Evolutionary conservation across 2,797 vertebrate species (phyloP).

Genomic region (Neosalanx taihuensis): DNA sequence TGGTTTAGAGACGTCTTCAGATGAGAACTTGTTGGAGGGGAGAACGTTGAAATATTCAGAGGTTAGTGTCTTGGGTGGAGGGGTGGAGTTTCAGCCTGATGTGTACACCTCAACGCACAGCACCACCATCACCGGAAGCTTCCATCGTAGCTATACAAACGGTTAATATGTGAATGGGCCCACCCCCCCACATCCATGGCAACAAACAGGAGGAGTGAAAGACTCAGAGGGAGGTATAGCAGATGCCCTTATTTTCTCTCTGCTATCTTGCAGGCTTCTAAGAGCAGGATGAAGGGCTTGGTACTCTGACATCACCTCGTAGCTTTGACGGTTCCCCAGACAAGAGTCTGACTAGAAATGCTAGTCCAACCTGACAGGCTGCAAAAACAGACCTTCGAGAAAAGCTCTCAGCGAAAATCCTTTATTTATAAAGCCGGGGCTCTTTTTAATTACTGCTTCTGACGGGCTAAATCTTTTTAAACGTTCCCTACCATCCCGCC

Average conservation of each 20-base stretch:
- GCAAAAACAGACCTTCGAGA: slow-evolving; percentile 36
- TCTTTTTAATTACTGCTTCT: slow-evolving; percentile 62
- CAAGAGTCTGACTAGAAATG: slow-evolving; percentile 30
- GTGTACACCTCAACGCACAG: too few relatives aligned
- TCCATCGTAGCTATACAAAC: slow-evolving; percentile 34
- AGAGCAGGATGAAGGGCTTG: slow-evolving; percentile 16
- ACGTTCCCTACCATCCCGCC: slow-evolving; percentile 44
- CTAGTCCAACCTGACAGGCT: slow-evolving; percentile 21
- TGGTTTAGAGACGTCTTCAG: slow-evolving; percentile 49
- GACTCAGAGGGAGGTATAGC: slow-evolving; percentile 17
- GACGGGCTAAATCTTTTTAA: slow-evolving; percentile 49
- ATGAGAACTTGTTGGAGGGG: slow-evolving; percentile 47
- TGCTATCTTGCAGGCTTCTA: slow-evolving; percentile 27
- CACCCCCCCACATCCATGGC: slow-evolving; percentile 8
- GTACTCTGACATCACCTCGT: slow-evolving; percentile 23
- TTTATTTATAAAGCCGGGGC: slow-evolving; percentile 40
- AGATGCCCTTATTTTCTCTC: slow-evolving; percentile 25
- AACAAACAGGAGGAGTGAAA: slow-evolving; percentile 17
- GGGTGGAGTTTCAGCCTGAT: background rate
- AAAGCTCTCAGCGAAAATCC: slow-evolving; percentile 22
- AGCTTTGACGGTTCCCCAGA: slow-evolving; percentile 38
- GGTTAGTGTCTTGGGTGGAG: slow-evolving; percentile 27
- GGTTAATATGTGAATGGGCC: slow-evolving; percentile 32
- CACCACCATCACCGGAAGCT: background rate
- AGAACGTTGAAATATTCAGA: slow-evolving; percentile 50